phyloP scores from a whole-genome alignment of 2,113 vertebrate species.

The Myodes glareolus region DNA sequence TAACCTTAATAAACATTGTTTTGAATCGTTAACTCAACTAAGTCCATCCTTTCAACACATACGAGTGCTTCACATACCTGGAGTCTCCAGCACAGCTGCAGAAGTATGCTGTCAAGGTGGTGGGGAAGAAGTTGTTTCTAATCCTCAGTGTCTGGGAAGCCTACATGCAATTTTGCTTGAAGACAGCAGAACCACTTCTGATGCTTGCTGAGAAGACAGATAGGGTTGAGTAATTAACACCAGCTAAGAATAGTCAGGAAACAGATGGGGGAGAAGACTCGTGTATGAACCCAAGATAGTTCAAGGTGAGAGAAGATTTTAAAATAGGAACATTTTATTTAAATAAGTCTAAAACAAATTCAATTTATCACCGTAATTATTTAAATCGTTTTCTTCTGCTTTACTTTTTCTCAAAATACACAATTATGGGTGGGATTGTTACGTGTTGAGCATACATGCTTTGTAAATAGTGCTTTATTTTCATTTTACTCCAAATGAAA shows the following conservation, averaged over 20 bases:
- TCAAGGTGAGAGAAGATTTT: slow-evolving; percentile 50
- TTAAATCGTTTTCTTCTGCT: slow-evolving; percentile 20
- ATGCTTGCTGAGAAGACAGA: slow-evolving; percentile 5
- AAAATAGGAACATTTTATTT: slow-evolving; percentile 42
- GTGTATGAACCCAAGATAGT: slow-evolving; percentile 13
- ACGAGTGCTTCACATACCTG: background rate
- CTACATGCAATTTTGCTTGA: background rate
- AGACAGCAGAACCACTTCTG: slow-evolving; percentile 8
- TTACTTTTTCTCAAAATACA: background rate
- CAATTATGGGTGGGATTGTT: background rate
- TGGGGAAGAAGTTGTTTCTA: background rate
- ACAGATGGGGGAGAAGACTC: slow-evolving; percentile 40
- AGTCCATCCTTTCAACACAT: background rate
- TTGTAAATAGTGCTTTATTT: background rate
- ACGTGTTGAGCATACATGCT: background rate
- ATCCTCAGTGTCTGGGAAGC: background rate
- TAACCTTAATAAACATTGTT: background rate
- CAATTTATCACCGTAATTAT: background rate
- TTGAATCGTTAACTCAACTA: background rate
- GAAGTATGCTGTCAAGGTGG: background rate
- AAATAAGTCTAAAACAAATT: background rate
- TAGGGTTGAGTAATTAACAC: slow-evolving; percentile 61
- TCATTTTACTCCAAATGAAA: background rate
- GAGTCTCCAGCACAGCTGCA: background rate
- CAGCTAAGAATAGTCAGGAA: slow-evolving; percentile 32